Conservation (phyloP, 2,888 invertebrate genomes). For the Scelioninae gen. 1 region DNA sequence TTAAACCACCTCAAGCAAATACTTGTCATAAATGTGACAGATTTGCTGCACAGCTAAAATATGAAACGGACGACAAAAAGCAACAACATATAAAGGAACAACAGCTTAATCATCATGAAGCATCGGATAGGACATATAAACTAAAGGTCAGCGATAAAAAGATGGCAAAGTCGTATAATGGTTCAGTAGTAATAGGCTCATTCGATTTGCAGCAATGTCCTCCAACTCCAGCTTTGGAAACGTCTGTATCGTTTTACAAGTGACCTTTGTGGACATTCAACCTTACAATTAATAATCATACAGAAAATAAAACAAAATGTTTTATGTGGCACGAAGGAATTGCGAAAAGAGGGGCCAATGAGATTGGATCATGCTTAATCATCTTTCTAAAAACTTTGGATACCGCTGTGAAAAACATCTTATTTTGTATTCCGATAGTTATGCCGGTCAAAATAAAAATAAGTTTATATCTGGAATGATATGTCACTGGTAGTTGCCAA, state of each 20-base stretch:
- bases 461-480: conserved; percentile 71
- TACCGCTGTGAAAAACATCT: conserved; percentile 9
- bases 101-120: conserved; percentile 42
- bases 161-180: conserved; percentile 28
- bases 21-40: conserved; percentile 67
- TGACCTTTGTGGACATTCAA: conserved; percentile 75
- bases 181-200: conserved; percentile 22
- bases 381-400: conserved; percentile 53
- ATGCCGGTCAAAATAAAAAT: conserved; percentile 73
- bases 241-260: conserved; percentile 76
- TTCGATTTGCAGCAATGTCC: conserved; percentile 74
- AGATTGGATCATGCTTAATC: conserved; percentile 72
- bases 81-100: background rate
- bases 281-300: conserved; percentile 73
- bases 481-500: conserved; percentile 48
- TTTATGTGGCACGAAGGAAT: conserved; percentile 76
- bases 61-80: conserved; percentile 11
- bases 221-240: conserved; percentile 74
- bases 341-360: conserved; percentile 72
- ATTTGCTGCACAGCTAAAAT: conserved; percentile 33
- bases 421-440: conserved; percentile 13
- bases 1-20: conserved; percentile 68
- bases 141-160: conserved; percentile 43
- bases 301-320: conserved; percentile 63
- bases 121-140: conserved; percentile 55